phyloP scores from a whole-genome alignment of 1,140 invertebrate genomes.

The Nasonia longicornis region DNA sequence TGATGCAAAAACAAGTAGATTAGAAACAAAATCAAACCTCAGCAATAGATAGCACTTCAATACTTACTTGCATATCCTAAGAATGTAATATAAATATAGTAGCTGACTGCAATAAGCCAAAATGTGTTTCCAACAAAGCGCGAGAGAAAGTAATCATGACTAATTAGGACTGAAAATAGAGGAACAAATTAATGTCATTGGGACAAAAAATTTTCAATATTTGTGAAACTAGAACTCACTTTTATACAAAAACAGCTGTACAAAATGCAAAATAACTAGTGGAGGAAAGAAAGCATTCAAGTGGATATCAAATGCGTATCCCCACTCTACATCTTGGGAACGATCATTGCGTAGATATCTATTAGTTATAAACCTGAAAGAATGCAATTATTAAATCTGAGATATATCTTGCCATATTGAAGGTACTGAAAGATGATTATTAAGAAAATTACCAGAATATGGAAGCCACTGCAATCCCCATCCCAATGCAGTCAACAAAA shows the following conservation, averaged over 20 bases:
- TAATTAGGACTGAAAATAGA: slow-evolving; percentile 78
- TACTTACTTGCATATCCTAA: slow-evolving; percentile 95
- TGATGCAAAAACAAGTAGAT: slow-evolving; percentile 60
- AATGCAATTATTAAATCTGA: not conserved
- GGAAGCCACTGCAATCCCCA: slow-evolving; percentile 90
- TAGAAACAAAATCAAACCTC: slow-evolving; percentile 16
- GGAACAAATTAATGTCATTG: not conserved
- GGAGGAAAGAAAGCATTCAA: slow-evolving; percentile 98
- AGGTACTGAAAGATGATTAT: slow-evolving; percentile 54
- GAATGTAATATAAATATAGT: slow-evolving; percentile 98
- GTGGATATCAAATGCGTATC: slow-evolving; percentile 98
- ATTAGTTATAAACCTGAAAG: slow-evolving; percentile 87
- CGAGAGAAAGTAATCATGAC: slow-evolving; percentile 80
- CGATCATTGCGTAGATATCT: slow-evolving; percentile 84
- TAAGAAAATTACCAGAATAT: slow-evolving; percentile 80
- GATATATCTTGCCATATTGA: not conserved
- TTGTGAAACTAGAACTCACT: slow-evolving; percentile 71
- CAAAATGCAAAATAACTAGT: slow-evolving; percentile 92
- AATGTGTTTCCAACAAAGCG: slow-evolving; percentile 92
- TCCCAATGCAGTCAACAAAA: slow-evolving; percentile 93
- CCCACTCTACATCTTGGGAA: slow-evolving; percentile 94
- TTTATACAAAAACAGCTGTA: slow-evolving; percentile 91
- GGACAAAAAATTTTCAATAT: not conserved
- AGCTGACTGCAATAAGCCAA: slow-evolving; percentile 91
- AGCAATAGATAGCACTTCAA: slow-evolving; percentile 35